Percentiles rank a stretch among this genome's conserved stretches.
phyloP scores from a whole-genome alignment of 1,140 invertebrate genomes.

The Drosophila suzukii region DNA sequence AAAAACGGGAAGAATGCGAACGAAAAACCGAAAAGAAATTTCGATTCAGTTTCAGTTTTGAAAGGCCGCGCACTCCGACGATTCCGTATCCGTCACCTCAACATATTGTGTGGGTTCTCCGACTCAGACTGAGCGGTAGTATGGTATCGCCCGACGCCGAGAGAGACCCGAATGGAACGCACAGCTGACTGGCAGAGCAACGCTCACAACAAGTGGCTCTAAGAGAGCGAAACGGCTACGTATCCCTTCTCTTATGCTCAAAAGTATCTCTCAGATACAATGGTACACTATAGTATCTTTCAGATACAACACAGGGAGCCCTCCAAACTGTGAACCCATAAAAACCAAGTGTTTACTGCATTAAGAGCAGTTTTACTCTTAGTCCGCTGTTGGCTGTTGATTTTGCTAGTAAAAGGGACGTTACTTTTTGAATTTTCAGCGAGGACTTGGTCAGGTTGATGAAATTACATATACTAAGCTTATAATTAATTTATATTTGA shows the following conservation, averaged over 20 bases:
- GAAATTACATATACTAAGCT: too few relatives aligned
- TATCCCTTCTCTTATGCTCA: neutral
- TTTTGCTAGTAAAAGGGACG: constrained; percentile 1
- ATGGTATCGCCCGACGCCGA: neutral
- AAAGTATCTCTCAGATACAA: neutral
- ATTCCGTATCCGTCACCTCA: constrained; percentile 62
- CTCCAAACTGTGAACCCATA: neutral
- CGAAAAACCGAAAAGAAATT: constrained; percentile 15
- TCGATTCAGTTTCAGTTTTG: constrained; percentile 8
- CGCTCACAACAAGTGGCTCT: constrained; percentile 64
- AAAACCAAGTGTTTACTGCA: neutral
- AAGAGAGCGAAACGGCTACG: constrained; percentile 8
- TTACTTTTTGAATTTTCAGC: constrained; percentile 6
- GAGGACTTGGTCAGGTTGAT: too few relatives aligned
- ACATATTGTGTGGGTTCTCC: constrained; percentile 69
- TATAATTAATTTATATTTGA: too few relatives aligned
- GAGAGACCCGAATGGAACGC: constrained; percentile 1
- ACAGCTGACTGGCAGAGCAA: constrained; percentile 14
- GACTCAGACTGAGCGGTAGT: constrained; percentile 37
- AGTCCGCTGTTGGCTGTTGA: neutral
- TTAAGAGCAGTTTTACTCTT: neutral
- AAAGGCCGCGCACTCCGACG: constrained; percentile 47
- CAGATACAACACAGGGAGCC: neutral
- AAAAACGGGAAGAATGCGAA: constrained; percentile 54
- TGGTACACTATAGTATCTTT: neutral